These are phyloP conservation scores for Lipotes vexillifer DNA, from an alignment of 2,113 vertebrate genomes.

Conservation along the genomic window DNA sequence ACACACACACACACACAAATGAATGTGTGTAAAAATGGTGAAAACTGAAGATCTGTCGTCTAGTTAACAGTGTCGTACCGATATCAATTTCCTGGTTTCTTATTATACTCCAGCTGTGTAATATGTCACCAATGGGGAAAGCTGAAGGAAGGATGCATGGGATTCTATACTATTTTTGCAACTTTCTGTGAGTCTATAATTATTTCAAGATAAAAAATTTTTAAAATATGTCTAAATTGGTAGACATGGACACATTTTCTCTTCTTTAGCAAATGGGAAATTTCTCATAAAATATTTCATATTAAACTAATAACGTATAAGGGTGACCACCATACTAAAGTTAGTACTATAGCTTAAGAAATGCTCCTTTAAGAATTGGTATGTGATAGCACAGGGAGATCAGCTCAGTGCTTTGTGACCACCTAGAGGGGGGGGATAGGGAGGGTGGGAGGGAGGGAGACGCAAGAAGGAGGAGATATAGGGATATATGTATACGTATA, in stretches of 20 bases:
- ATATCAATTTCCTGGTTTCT: neutral
- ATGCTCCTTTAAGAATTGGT: neutral
- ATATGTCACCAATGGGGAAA: neutral
- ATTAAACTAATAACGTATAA: neutral
- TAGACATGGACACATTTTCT: conserved; percentile 4
- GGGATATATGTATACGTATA: too few relatives aligned
- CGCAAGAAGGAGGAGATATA: too few relatives aligned
- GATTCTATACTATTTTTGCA: neutral
- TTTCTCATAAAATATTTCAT: conserved; percentile 16
- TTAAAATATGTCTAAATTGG: neutral
- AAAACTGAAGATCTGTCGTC: neutral
- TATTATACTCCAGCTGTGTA: neutral
- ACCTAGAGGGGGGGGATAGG: too few relatives aligned
- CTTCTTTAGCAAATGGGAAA: conserved; percentile 5
- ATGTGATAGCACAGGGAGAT: too few relatives aligned
- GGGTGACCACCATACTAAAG: neutral
- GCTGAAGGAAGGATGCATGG: neutral
- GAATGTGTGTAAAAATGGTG: neutral
- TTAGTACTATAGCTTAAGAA: neutral
- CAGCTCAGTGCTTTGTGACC: too few relatives aligned
- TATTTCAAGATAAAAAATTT: neutral
- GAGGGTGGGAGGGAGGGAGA: too few relatives aligned
- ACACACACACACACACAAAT: neutral
- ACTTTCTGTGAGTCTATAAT: neutral
- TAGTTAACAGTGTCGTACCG: neutral